Evolutionary conservation across 2,888 invertebrate genomes (phyloP).

Genomic region (Tipula vernalis): DNA sequence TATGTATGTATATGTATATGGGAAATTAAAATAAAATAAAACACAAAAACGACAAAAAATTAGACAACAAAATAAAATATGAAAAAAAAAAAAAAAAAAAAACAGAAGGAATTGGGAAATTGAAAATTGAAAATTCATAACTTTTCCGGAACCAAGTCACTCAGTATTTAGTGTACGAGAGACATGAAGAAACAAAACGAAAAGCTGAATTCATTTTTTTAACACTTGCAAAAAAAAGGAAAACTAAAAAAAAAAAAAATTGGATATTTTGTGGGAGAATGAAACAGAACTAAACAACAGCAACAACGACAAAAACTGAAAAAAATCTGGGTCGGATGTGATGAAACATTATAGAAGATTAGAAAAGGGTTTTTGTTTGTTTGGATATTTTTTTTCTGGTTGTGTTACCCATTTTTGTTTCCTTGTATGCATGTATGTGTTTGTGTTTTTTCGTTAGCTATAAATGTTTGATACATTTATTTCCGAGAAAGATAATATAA

Average conservation of each 20-base stretch:
- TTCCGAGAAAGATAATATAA: neutral
- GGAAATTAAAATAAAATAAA: neutral
- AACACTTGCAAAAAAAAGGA: neutral
- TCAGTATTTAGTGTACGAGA: neutral
- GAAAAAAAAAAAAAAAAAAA: no score
- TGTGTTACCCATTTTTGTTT: neutral
- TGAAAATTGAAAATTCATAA: neutral
- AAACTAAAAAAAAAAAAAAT: neutral
- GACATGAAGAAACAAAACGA: neutral
- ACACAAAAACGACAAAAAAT: neutral
- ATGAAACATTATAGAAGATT: neutral
- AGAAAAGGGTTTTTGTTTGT: neutral
- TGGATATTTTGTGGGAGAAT: neutral
- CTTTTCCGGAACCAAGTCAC: neutral
- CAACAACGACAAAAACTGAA: neutral
- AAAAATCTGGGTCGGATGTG: conserved; percentile 1
- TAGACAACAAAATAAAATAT: neutral
- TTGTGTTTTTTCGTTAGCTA: neutral
- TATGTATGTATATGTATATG: neutral
- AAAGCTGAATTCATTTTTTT: neutral
- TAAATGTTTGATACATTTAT: neutral
- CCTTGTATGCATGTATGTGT: neutral
- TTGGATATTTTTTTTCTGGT: neutral
- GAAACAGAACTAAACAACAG: neutral
- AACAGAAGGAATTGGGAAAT: neutral